Evolutionary conservation across 2,888 invertebrate species (phyloP).

Genomic region (Rhimphoctona megacephalus): DNA sequence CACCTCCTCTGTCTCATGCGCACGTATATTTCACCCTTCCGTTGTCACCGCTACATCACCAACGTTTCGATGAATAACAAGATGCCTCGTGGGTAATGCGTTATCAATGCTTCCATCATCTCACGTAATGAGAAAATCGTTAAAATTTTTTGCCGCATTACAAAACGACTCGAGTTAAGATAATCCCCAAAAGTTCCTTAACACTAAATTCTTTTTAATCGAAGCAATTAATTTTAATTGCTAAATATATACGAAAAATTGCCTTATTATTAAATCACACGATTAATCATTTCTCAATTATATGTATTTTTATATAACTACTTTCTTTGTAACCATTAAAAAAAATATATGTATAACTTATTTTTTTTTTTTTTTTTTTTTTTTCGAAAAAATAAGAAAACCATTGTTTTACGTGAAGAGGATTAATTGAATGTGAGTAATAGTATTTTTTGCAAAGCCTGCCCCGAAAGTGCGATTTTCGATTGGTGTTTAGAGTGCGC

Average conservation of each 20-base stretch:
- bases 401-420: too few species aligned
- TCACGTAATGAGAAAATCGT: neutral
- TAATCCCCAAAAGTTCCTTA: neutral
- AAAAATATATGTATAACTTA: too few species aligned
- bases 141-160: neutral
- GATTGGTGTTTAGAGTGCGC: too few species aligned
- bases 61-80: slow-evolving; percentile 40
- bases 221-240: neutral
- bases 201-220: neutral
- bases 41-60: slow-evolving; percentile 12
- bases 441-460: too few species aligned
- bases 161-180: neutral
- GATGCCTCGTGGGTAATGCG: neutral
- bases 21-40: slow-evolving; percentile 11
- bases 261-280: neutral
- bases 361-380: neutral
- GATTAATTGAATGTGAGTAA: too few species aligned
- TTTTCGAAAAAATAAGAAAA: neutral
- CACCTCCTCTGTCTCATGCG: neutral
- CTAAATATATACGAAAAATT: neutral
- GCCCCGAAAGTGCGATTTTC: too few species aligned
- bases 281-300: neutral
- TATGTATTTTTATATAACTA: too few species aligned
- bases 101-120: slow-evolving; percentile 1
- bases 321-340: too few species aligned